These are phyloP conservation scores for Choristoneura fumiferana DNA, from an alignment of 1,140 invertebrate species.

Conservation along the genomic window DNA sequence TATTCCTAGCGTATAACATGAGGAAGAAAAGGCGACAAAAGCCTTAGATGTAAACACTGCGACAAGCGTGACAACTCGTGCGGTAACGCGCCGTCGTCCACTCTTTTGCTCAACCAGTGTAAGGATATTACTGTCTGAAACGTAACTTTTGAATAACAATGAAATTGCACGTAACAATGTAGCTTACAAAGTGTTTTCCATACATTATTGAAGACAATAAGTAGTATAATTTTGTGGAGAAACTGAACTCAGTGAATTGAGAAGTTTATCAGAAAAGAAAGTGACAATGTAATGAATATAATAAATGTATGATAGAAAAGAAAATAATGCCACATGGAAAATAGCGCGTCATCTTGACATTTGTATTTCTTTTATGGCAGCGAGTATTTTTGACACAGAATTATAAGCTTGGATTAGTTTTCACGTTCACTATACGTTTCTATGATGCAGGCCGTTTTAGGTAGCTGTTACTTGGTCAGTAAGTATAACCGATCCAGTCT, in stretches of 20 bases:
- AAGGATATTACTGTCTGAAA: not conserved
- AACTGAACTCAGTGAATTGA: constrained; percentile 17
- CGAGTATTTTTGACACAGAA: constrained; percentile 20
- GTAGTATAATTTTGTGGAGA: constrained; percentile 11
- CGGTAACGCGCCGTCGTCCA: constrained; percentile 22
- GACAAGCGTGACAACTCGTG: not conserved
- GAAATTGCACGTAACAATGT: constrained; percentile 18
- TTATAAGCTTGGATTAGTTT: constrained; percentile 3
- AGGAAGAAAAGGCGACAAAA: not conserved
- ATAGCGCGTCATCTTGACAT: constrained; percentile 14
- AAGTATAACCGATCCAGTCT: not conserved
- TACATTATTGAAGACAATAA: constrained; percentile 18
- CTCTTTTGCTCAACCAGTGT: not conserved
- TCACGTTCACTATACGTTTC: not conserved
- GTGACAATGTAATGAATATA: constrained; percentile 27
- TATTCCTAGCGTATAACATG: not conserved
- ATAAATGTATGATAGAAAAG: not conserved
- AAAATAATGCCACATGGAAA: constrained; percentile 19
- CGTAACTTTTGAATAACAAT: constrained; percentile 18
- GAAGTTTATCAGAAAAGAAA: constrained; percentile 23
- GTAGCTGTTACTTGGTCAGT: constrained; percentile 1
- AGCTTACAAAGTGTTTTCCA: constrained; percentile 14
- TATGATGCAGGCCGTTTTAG: constrained; percentile 7
- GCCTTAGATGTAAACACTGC: constrained; percentile 9
- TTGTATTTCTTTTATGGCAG: constrained; percentile 1